Conservation (phyloP, 30 jellyfish, hydroid and myxozoan genomes). For the Pelagia noctiluca region DNA sequence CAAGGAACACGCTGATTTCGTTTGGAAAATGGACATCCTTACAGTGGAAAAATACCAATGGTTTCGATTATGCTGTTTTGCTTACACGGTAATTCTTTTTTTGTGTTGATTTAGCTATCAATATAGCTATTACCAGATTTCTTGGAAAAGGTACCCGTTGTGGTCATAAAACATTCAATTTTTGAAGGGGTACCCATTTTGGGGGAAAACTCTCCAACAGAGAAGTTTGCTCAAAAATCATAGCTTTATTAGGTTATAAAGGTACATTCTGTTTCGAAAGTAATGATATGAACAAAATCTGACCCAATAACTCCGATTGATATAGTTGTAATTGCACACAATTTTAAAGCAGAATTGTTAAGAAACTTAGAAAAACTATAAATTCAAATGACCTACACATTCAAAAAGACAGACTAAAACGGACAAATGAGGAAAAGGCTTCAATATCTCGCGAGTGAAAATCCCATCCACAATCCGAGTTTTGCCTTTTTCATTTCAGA, state of each 20-base stretch:
- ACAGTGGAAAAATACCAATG: conserved; percentile 22
- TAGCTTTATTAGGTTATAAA: background rate
- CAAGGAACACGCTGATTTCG: conserved; percentile 68
- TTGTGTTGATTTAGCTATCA: background rate
- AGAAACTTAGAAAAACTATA: no score
- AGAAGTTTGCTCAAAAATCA: background rate
- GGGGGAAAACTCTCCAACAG: background rate
- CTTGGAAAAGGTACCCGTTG: background rate
- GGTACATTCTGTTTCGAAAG: background rate
- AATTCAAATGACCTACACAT: no score
- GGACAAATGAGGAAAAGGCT: no score
- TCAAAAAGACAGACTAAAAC: no score
- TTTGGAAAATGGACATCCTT: conserved; percentile 85
- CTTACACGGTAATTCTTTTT: conserved; percentile 75
- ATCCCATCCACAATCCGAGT: background rate
- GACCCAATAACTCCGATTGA: no score
- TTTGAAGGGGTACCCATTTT: background rate
- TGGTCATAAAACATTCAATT: background rate
- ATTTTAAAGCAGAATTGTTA: no score
- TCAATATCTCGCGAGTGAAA: no score
- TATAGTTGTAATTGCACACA: no score
- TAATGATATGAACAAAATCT: no score
- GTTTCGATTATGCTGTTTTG: conserved; percentile 77
- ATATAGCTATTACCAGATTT: background rate
- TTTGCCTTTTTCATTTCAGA: background rate